phyloP scores from a whole-genome alignment of 2,888 invertebrate genomes.

The Calameuta idolon region DNA sequence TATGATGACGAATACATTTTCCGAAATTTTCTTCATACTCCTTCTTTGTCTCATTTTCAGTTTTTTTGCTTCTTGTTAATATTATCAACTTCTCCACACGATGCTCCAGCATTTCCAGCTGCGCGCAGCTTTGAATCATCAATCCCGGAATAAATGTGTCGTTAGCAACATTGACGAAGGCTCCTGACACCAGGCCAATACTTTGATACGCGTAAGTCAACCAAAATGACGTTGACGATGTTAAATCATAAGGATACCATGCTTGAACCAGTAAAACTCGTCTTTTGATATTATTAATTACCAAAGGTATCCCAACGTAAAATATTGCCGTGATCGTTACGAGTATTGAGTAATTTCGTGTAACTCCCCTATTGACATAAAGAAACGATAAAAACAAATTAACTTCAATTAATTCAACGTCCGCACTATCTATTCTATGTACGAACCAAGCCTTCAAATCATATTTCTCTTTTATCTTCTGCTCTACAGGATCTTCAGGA shows the following conservation, averaged over 20 bases:
- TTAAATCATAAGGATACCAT: slow-evolving; percentile 11
- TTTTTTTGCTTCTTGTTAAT: background rate
- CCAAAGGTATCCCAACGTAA: background rate
- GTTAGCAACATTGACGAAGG: slow-evolving; percentile 13
- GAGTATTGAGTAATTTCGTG: background rate
- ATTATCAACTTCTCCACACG: slow-evolving; percentile 25
- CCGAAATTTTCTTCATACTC: background rate
- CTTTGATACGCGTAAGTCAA: slow-evolving; percentile 12
- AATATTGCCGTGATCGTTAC: background rate
- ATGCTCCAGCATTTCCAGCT: slow-evolving; percentile 33
- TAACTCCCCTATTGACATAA: background rate
- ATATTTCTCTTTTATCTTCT: background rate
- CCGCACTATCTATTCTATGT: background rate
- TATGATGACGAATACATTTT: slow-evolving; percentile 19
- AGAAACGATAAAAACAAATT: background rate
- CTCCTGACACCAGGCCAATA: slow-evolving; percentile 14
- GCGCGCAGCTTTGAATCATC: slow-evolving; percentile 27
- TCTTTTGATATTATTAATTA: background rate
- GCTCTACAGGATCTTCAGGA: background rate
- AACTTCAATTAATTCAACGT: background rate
- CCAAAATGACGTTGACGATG: background rate
- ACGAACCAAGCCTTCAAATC: background rate
- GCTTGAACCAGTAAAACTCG: background rate
- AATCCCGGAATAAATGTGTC: slow-evolving; percentile 16
- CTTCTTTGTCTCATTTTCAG: background rate